Evolutionary conservation across 2,113 vertebrate genomes (phyloP), one percentile per base, ranked within the genome.

Genomic region (Zosterops pallidus): DNA sequence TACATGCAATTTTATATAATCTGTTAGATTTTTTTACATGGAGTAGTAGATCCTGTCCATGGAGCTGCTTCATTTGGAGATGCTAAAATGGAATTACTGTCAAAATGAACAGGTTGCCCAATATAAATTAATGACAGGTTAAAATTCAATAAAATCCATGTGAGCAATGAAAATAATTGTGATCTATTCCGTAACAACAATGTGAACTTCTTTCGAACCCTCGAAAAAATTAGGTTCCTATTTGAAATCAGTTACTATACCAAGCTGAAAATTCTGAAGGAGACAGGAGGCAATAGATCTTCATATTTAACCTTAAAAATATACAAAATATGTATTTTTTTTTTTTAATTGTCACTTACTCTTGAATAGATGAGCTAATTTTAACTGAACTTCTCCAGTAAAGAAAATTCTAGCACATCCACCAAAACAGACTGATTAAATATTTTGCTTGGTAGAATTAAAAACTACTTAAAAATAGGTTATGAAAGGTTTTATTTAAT

Each of bases 171-270:
- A 88, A 77, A 37, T 35, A 55, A 65, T 65, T 80, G 6, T 39
- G 39, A 10, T 57, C 55, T 16, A 29, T 56, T 57, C 2, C 0
- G 1, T 67, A 22, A 2, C 19, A 69, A 37, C 7, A 46, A n/a
- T 25, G 3, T 0, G 6, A 29, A 4, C 20, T 75, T 53, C 29
- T 55, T 46, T 28, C 28, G 13, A 59, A n/a, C 5, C 4, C 10
- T 29, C 11, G 7, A 4, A 74, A 50, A 74, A 39, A 28, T 14
- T 12, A 74, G 19, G 4, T 71, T 71, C 17, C 26, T 72, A 26
- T 33, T 50, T 22, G 2, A 76, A 42, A 39, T 17, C 25, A 7
- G 6, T 46, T 60, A 22, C 7, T 52, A 14, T n/a, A 9, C 0
- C 14, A 56, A 62, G 52, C 4, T 46, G 50, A 86, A 91, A 83